phyloP scores from a whole-genome alignment of 2,113 vertebrate genomes.

The Nerophis ophidion region DNA sequence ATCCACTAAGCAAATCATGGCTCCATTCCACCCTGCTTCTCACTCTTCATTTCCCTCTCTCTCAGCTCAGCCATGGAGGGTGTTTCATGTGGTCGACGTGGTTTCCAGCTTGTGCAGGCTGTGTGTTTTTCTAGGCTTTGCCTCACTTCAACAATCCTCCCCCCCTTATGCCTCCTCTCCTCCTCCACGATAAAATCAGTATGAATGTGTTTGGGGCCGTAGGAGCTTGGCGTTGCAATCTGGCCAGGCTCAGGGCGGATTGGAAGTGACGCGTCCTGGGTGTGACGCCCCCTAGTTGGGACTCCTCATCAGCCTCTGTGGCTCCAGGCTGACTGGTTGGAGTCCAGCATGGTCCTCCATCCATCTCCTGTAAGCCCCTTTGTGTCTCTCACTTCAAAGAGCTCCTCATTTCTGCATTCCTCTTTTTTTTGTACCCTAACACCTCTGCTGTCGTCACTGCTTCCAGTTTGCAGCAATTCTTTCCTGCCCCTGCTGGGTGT shows the following conservation, averaged over 20 bases:
- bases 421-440: slow-evolving; percentile 10
- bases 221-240: slow-evolving; percentile 40
- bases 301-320: slow-evolving; percentile 46
- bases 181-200: slow-evolving; percentile 53
- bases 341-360: slow-evolving; percentile 54
- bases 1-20: slow-evolving; percentile 60
- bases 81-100: slow-evolving; percentile 38
- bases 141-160: slow-evolving; percentile 14
- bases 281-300: slow-evolving; percentile 39
- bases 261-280: slow-evolving; percentile 56
- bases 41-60: slow-evolving; percentile 25
- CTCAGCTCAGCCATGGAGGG: slow-evolving; percentile 25
- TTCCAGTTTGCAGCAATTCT: slow-evolving; percentile 1
- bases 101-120: slow-evolving; percentile 35
- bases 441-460: slow-evolving; percentile 13
- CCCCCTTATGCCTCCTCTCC: slow-evolving; percentile 11
- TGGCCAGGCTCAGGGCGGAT: slow-evolving; percentile 57
- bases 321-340: slow-evolving; percentile 61
- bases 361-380: slow-evolving; percentile 13
- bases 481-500: slow-evolving; percentile 17
- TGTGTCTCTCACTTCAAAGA: slow-evolving; percentile 47
- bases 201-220: slow-evolving; percentile 39
- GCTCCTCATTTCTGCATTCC: slow-evolving; percentile 20
- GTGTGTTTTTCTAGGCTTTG: slow-evolving; percentile 23
- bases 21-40: slow-evolving; percentile 18